These are phyloP conservation scores for Alsophila aescularia DNA, from an alignment of 2,888 invertebrate genomes.

Conservation along the genomic window DNA sequence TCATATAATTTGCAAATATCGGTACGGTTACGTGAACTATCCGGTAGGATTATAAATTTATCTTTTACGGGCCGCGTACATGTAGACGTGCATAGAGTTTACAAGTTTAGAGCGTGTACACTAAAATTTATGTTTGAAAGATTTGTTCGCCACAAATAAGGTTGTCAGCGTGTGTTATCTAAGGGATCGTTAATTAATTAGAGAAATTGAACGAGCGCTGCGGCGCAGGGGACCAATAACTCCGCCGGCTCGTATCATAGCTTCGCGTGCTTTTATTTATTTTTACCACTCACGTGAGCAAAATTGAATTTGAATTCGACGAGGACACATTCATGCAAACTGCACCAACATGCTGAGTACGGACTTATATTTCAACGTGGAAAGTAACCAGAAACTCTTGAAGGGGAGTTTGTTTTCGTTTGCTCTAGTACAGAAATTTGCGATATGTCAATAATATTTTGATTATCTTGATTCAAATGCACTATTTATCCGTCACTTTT, in stretches of 20 bases:
- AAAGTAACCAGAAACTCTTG: no score
- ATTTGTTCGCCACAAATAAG: slow-evolving; percentile 84
- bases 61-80: slow-evolving; percentile 63
- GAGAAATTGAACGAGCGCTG: slow-evolving; percentile 83
- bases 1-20: slow-evolving; percentile 54
- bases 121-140: slow-evolving; percentile 82
- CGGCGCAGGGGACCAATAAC: slow-evolving; percentile 81
- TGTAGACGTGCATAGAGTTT: slow-evolving; percentile 74
- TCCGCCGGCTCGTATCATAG: slow-evolving; percentile 83
- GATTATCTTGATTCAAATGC: no score
- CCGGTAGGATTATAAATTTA: slow-evolving; percentile 62
- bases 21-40: slow-evolving; percentile 46
- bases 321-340: slow-evolving; percentile 57
- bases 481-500: no score
- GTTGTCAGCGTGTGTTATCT: slow-evolving; percentile 83
- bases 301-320: slow-evolving; percentile 77
- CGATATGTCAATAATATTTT: no score
- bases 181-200: slow-evolving; percentile 84
- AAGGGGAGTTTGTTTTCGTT: no score
- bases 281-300: slow-evolving; percentile 82
- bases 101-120: slow-evolving; percentile 81
- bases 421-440: no score
- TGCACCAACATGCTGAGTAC: slow-evolving; percentile 26
- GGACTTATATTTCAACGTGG: background rate
- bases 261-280: slow-evolving; percentile 79